Evolutionary conservation across 2,888 invertebrate genomes (phyloP).

Genomic region (Apamea crenata): DNA sequence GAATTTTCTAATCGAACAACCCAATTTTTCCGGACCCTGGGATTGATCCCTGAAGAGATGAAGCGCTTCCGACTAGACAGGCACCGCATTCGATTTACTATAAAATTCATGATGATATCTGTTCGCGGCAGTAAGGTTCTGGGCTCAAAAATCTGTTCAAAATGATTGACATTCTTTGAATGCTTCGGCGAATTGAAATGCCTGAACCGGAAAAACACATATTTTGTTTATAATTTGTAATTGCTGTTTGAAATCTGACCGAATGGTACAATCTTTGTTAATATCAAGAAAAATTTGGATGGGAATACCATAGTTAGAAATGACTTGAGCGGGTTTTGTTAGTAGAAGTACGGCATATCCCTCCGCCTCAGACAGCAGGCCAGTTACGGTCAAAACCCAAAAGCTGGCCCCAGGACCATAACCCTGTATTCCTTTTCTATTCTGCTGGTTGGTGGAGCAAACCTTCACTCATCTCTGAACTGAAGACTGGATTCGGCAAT

Average conservation of each 20-base stretch:
- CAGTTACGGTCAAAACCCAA: neutral
- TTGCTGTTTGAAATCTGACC: neutral
- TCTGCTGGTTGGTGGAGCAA: neutral
- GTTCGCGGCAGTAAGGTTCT: neutral
- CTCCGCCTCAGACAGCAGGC: neutral
- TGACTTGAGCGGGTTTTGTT: neutral
- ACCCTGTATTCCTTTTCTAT: neutral
- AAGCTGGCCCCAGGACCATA: neutral
- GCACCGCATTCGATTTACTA: no score
- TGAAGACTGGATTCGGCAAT: neutral
- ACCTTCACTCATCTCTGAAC: neutral
- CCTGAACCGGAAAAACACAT: neutral
- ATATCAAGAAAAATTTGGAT: neutral
- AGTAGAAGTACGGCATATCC: neutral
- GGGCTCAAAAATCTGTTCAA: neutral
- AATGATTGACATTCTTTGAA: neutral
- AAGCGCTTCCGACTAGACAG: neutral
- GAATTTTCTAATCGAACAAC: neutral
- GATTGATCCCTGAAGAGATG: no score
- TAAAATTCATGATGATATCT: neutral
- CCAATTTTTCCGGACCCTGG: neutral
- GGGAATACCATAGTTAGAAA: neutral
- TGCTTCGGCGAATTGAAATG: neutral
- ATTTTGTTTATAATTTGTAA: conserved; percentile 11
- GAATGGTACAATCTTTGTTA: neutral